These are phyloP conservation scores for Pseudomyrmex sp. DNA, from an alignment of 1,140 invertebrate genomes.

Conservation along the genomic window DNA sequence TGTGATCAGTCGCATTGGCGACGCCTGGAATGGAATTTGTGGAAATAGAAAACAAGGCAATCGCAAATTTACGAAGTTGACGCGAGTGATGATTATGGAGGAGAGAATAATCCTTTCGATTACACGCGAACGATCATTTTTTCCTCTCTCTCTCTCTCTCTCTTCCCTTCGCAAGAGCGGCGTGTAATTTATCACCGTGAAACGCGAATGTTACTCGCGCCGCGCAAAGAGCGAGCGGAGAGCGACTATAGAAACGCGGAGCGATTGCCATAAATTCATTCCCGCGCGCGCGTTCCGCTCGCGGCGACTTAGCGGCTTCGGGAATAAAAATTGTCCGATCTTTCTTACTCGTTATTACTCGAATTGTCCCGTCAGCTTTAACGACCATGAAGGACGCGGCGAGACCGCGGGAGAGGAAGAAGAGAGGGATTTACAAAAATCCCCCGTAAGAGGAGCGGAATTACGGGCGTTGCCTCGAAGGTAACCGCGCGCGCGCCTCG, in stretches of 20 bases:
- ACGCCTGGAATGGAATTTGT: neutral
- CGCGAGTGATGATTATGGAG: neutral
- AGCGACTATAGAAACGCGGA: conserved; percentile 7
- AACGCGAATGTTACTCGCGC: conserved; percentile 27
- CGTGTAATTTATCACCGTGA: conserved; percentile 41
- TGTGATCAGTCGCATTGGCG: neutral
- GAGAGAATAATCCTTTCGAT: conserved; percentile 40
- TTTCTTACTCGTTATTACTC: conserved; percentile 46
- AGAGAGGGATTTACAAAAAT: conserved; percentile 57
- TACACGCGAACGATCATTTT: conserved; percentile 39
- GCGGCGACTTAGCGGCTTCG: conserved; percentile 23
- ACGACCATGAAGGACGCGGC: conserved; percentile 53
- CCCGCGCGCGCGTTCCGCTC: neutral
- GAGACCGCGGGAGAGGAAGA: neutral
- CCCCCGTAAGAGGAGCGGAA: conserved; percentile 7
- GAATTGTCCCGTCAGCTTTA: conserved; percentile 69
- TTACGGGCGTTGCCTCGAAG: neutral
- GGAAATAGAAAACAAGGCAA: neutral
- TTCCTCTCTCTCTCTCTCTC: neutral
- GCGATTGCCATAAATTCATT: conserved; percentile 54
- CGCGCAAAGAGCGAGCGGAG: too few species aligned
- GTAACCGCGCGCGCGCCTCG: neutral
- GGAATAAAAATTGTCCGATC: conserved; percentile 60
- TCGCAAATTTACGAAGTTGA: conserved; percentile 28
- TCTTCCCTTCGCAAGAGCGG: neutral